Percentiles rank a stretch among this genome's conserved stretches.
Conservation (phyloP, 2,797 vertebrate genomes). For the Arnoldichthys spilopterus region DNA sequence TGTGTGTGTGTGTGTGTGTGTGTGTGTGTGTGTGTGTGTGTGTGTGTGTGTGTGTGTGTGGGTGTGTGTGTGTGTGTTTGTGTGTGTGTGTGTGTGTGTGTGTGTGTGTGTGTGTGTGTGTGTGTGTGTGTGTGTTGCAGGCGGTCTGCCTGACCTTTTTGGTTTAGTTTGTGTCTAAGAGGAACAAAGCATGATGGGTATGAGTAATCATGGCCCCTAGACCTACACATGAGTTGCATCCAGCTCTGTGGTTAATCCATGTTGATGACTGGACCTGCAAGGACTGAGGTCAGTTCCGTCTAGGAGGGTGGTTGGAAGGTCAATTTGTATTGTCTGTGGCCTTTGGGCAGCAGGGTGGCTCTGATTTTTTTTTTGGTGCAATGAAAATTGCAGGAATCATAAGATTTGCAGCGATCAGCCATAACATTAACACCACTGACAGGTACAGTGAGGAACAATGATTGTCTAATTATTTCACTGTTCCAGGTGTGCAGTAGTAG, state of each 20-base stretch:
- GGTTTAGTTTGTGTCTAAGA: conserved; percentile 17
- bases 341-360: neutral
- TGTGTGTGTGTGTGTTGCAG: conserved; percentile 7
- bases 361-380: neutral
- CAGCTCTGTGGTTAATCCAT: neutral
- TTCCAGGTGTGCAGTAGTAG: too few relatives aligned
- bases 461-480: too few relatives aligned
- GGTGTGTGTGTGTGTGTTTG: too few relatives aligned
- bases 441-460: too few relatives aligned
- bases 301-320: neutral
- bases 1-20: too few relatives aligned
- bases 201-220: conserved; percentile 30
- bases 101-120: neutral
- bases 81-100: too few relatives aligned
- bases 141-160: conserved; percentile 5
- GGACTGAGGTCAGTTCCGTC: neutral
- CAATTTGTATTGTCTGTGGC: neutral
- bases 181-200: conserved; percentile 14
- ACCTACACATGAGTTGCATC: neutral
- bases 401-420: too few relatives aligned
- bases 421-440: too few relatives aligned
- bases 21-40: too few relatives aligned
- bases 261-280: neutral
- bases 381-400: too few relatives aligned
- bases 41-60: too few relatives aligned